Percentiles rank a stretch among this genome's conserved stretches.
Conservation (phyloP, 2,888 invertebrate genomes). For the Cyaniris semiargus region DNA sequence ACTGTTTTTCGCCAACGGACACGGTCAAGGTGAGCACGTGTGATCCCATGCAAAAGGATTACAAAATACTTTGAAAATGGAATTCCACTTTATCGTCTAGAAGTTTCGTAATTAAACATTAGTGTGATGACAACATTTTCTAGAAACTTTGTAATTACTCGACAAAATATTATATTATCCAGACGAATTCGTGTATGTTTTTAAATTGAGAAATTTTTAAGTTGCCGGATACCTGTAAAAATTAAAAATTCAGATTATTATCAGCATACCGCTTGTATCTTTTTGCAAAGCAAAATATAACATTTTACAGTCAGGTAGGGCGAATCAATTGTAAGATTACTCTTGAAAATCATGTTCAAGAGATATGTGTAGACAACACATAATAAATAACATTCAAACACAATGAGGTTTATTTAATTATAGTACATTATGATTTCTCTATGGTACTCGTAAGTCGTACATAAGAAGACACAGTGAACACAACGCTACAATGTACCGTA, state of each 20-base stretch:
- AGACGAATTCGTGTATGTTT: neutral
- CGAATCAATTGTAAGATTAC: too few relatives aligned
- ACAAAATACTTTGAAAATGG: neutral
- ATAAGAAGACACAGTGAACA: too few relatives aligned
- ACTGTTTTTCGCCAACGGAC: slow-evolving; percentile 60
- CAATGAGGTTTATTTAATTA: neutral
- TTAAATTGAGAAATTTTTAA: neutral
- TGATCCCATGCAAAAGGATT: neutral
- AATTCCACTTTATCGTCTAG: neutral
- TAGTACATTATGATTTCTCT: too few relatives aligned
- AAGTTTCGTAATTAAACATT: neutral
- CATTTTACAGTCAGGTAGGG: too few relatives aligned
- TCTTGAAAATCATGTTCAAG: too few relatives aligned
- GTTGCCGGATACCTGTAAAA: neutral
- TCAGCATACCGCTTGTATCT: neutral
- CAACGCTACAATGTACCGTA: too few relatives aligned
- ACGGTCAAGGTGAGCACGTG: slow-evolving; percentile 62
- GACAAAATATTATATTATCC: neutral
- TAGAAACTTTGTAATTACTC: neutral
- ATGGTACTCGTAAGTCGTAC: too few relatives aligned
- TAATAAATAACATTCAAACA: too few relatives aligned
- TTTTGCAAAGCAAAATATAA: too few relatives aligned
- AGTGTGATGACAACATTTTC: neutral
- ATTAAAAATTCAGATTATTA: neutral
- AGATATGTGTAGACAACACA: too few relatives aligned